Evolutionary conservation across 2,113 vertebrate species (phyloP).

Genomic region (Sciurus niger): DNA sequence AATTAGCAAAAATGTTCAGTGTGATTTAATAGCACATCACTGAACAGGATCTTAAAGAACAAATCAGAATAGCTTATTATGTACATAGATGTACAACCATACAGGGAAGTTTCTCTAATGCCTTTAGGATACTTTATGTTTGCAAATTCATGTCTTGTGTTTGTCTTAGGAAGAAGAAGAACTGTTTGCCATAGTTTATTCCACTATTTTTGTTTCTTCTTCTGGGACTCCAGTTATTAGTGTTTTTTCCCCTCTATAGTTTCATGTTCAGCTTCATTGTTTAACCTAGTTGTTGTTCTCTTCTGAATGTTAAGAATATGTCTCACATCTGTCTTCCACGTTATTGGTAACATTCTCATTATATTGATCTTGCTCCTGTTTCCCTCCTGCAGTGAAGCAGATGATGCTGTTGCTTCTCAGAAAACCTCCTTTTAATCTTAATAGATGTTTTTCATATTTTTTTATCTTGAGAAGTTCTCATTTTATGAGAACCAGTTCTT

Average conservation of each 20-base stretch:
- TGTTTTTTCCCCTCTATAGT: neutral
- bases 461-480: neutral
- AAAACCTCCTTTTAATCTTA: neutral
- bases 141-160: neutral
- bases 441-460: neutral
- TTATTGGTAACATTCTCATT: fast-evolving
- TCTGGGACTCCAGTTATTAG: too few relatives aligned
- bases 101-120: neutral
- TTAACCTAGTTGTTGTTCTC: too few relatives aligned
- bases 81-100: fast-evolving
- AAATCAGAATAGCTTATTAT: neutral
- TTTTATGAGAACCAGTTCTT: neutral
- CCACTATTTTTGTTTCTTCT: neutral
- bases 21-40: neutral
- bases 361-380: fast-evolving
- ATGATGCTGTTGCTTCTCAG: neutral
- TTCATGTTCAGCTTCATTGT: neutral
- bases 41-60: neutral
- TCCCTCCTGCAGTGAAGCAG: neutral
- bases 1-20: neutral
- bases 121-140: neutral
- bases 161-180: neutral
- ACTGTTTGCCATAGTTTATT: neutral
- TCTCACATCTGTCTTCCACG: neutral
- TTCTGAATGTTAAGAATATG: neutral